Conservation (phyloP, 2,888 invertebrate species). For the Nyleta sp. region DNA sequence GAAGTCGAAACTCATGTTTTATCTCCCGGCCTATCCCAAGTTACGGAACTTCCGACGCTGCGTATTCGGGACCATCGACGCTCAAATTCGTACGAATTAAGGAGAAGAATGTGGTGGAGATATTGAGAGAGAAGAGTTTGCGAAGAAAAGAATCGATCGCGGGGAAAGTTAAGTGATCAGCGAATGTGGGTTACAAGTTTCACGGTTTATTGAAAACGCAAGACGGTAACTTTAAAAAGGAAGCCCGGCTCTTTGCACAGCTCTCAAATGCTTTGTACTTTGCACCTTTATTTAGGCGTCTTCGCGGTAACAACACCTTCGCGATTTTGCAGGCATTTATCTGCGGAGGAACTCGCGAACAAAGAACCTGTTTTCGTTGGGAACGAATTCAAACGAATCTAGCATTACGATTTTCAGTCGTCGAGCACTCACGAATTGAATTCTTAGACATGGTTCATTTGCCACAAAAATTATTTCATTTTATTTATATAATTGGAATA, state of each 20-base stretch:
- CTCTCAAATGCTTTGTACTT: constrained; percentile 59
- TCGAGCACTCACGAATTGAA: no score
- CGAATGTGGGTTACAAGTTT: constrained; percentile 72
- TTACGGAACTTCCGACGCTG: constrained; percentile 67
- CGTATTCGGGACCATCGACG: constrained; percentile 30
- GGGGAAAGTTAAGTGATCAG: constrained; percentile 57
- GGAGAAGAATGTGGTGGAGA: constrained; percentile 17
- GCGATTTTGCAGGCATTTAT: constrained; percentile 37
- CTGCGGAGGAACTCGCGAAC: constrained; percentile 25
- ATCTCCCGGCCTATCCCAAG: constrained; percentile 68
- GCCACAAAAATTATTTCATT: no score
- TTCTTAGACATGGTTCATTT: no score
- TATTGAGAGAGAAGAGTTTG: constrained; percentile 38
- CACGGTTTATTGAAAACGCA: constrained; percentile 78
- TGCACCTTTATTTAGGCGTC: constrained; percentile 60
- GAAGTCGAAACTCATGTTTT: constrained; percentile 75
- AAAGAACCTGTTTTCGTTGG: constrained; percentile 19
- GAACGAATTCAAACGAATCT: constrained; percentile 10
- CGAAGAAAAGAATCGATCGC: constrained; percentile 32
- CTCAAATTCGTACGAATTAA: constrained; percentile 33
- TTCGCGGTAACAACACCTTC: constrained; percentile 32
- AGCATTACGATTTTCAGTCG: neutral
- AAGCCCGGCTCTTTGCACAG: constrained; percentile 29
- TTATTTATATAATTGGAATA: no score
- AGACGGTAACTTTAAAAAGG: constrained; percentile 59